These are phyloP conservation scores for Mesoligia furuncula DNA, from an alignment of 2,888 invertebrate species.

Conservation along the genomic window DNA sequence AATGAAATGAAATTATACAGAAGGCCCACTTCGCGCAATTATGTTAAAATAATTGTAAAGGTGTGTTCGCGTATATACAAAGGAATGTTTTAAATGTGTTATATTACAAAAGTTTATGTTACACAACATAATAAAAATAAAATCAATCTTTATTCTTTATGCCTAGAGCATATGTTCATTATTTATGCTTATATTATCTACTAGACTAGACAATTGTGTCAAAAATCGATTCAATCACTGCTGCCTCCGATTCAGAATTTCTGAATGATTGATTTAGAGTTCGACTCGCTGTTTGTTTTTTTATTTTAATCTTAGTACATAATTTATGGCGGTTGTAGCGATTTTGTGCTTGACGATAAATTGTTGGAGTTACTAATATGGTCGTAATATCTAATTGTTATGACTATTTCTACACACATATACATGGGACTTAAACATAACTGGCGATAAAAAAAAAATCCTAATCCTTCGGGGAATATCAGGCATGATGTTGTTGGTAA, in stretches of 20 bases:
- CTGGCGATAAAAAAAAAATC: too few relatives aligned
- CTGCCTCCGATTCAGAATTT: background rate
- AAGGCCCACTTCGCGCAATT: conserved; percentile 36
- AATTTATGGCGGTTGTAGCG: background rate
- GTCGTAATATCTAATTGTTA: background rate
- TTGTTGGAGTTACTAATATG: background rate
- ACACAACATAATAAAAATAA: too few relatives aligned
- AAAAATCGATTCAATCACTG: background rate
- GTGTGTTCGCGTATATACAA: background rate
- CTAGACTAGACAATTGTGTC: background rate
- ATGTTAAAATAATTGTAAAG: background rate
- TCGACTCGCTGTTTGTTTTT: background rate
- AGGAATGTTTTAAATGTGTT: background rate
- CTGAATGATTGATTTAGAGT: background rate
- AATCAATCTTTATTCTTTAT: too few relatives aligned
- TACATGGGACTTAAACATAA: background rate
- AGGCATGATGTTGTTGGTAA: background rate
- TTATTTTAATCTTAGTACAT: background rate
- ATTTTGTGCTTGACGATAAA: background rate
- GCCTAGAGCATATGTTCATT: too few relatives aligned
- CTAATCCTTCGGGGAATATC: background rate
- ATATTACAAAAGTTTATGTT: background rate
- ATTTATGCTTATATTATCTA: background rate
- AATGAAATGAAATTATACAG: conserved; percentile 13
- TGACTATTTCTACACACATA: background rate